A percentile compares a stretch with the other conserved stretches of the same genome.
Conservation (phyloP, 2,888 invertebrate genomes). For the Uloborus plumipes region DNA sequence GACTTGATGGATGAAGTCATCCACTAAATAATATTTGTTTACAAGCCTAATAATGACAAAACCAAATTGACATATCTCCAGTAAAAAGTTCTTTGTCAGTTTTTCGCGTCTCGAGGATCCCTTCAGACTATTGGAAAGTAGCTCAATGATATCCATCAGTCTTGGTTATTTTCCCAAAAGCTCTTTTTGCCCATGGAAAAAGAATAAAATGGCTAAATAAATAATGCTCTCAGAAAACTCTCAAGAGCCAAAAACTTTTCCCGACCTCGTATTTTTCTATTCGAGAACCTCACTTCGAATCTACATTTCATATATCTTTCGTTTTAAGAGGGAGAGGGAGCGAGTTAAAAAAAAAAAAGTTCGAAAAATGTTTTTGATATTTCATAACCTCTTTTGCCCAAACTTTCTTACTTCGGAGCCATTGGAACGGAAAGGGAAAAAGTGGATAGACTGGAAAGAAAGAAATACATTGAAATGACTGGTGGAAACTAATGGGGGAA, state of each 20-base stretch:
- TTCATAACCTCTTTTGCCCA: constrained; percentile 53
- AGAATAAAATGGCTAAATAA: constrained; percentile 57
- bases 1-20: too few species aligned
- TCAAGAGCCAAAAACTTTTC: constrained; percentile 44
- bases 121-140: not conserved
- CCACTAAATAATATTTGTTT: too few species aligned
- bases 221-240: constrained; percentile 51
- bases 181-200: constrained; percentile 14
- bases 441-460: not conserved
- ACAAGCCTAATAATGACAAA: too few species aligned
- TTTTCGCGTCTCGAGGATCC: too few species aligned
- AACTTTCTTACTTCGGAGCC: constrained; percentile 46
- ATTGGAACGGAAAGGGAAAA: constrained; percentile 31
- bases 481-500: constrained; percentile 51
- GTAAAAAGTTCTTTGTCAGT: too few species aligned
- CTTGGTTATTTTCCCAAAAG: constrained; percentile 38
- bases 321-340: not conserved
- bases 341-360: not conserved
- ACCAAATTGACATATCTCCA: too few species aligned
- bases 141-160: constrained; percentile 43
- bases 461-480: constrained; percentile 33
- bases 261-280: constrained; percentile 55
- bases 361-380: constrained; percentile 53
- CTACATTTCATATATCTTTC: constrained; percentile 61
- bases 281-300: constrained; percentile 40